Base-by-base conservation (phyloP, 2,113 vertebrate species). In the Anguilla rostrata region DNA sequence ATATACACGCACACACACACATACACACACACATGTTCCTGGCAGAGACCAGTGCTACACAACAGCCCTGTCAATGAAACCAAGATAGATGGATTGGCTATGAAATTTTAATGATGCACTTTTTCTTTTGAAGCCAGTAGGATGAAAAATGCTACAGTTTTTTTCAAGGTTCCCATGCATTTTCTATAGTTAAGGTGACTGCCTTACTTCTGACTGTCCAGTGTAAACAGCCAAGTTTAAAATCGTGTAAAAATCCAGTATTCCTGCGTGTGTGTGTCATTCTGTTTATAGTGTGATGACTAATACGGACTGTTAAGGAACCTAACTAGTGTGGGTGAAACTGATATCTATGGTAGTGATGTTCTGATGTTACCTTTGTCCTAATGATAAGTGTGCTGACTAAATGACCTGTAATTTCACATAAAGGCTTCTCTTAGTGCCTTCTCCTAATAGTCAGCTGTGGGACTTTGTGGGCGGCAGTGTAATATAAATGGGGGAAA, bases 101-200 rank as follows among this genome's bases (percentile, higher is more conserved):
- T 94, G 90, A 91, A 93, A 92, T 91, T 94, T 92, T 93, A 87
- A 92, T 92, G 90, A 86, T 41, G 88, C 82, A 86, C 89, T 89
- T 93, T 90, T 90, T 87, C 90, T 87, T 90, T 88, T 89, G 82
- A 84, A 88, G 83, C 81, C 53, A 56, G 90, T 84, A 43, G 87
- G 85, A 9, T 75, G 40, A 41, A 41, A 26, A 81, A 46, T 0
- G 7, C n/a, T 81, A 9, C 15, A 81, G 80, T 2, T 41, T 43
- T 46, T n/a, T 12, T 41, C 12, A 20, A 81, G 63, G 63, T 3
- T 29, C 16, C 8, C 71, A 34, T 75, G 71, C 12, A 53, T 75
- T 75, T 34, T 34, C 9, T 75, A 26, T 12, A 75, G 22, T 75
- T 12, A 75, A 75, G 60, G 26, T 34, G 71, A 34, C 9, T 29